A percentile compares a stretch with the other conserved stretches of the same genome.
phyloP scores from a whole-genome alignment of 2,888 invertebrate genomes.

The Antheraea yamamai region DNA sequence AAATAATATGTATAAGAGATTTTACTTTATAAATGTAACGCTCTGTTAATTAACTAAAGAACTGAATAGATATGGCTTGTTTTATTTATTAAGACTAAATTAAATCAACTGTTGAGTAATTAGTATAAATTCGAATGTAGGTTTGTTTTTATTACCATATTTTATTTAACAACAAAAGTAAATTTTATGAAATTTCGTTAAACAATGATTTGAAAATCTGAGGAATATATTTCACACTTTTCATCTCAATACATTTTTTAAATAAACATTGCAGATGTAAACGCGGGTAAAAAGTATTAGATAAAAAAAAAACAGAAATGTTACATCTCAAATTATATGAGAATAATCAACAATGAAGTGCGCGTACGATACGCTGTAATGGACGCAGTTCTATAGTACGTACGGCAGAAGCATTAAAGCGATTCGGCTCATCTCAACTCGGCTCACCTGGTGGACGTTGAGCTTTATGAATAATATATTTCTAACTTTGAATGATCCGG shows the following conservation, averaged over 20 bases:
- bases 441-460: background rate
- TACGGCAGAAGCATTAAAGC: background rate
- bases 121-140: background rate
- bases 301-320: background rate
- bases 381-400: background rate
- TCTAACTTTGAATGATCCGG: background rate
- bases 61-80: too few relatives aligned
- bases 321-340: background rate
- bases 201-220: background rate
- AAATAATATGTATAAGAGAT: too few relatives aligned
- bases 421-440: background rate
- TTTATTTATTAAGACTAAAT: too few relatives aligned
- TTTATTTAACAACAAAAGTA: background rate
- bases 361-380: background rate
- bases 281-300: background rate
- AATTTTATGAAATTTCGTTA: background rate
- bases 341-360: background rate
- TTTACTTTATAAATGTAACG: too few relatives aligned
- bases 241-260: too few relatives aligned
- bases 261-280: too few relatives aligned
- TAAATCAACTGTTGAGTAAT: too few relatives aligned
- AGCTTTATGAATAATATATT: constrained; percentile 4
- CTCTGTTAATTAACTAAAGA: too few relatives aligned
- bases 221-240: background rate
- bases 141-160: background rate